Conservation (phyloP, 2,113 vertebrate genomes). For the Thamnophis sirtalis region DNA sequence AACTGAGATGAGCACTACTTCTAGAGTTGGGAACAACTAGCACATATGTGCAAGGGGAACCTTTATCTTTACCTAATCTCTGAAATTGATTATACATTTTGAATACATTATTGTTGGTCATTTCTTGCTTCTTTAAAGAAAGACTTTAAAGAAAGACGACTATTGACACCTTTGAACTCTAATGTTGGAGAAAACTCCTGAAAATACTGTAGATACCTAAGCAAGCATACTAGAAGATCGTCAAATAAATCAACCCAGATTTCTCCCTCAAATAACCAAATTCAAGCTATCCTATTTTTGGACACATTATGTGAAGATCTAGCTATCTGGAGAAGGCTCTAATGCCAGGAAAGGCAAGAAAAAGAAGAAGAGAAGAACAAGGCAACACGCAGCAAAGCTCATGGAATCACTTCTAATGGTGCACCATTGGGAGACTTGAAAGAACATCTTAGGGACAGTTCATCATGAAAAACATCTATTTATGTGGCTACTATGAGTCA, state of each 20-base stretch:
- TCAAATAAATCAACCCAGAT: background rate
- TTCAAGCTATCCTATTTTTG: background rate
- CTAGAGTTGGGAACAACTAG: too few relatives aligned
- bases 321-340: background rate
- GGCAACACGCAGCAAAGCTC: background rate
- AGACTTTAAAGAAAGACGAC: background rate
- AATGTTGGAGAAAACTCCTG: background rate
- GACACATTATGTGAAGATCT: background rate
- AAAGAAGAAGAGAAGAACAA: background rate
- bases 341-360: background rate
- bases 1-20: too few relatives aligned
- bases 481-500: background rate
- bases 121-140: background rate
- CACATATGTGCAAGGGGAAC: too few relatives aligned
- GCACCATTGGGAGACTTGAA: background rate
- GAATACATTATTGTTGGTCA: background rate
- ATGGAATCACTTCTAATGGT: background rate
- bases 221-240: background rate
- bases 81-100: background rate
- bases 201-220: background rate
- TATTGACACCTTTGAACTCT: background rate
- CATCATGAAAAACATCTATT: background rate
- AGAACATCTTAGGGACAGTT: background rate
- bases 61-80: too few relatives aligned
- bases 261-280: background rate